Evolutionary conservation across 2,797 vertebrate species (phyloP).

Genomic region (Halcyon leucocephala): DNA sequence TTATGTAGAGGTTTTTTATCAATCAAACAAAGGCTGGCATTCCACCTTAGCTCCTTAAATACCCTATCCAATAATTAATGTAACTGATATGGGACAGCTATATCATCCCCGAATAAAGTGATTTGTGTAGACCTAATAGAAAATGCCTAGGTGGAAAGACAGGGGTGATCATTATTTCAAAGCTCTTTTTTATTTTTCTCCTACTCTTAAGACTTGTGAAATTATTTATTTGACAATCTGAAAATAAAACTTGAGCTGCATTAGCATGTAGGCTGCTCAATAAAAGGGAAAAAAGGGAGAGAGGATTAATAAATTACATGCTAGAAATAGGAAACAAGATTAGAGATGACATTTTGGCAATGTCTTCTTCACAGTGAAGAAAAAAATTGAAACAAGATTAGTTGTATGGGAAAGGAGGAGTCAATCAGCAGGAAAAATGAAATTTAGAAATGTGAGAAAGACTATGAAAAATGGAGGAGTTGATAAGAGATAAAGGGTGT

Average conservation of each 20-base stretch:
- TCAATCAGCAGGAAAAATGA: conserved; percentile 50
- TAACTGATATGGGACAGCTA: conserved; percentile 39
- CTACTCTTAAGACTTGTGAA: conserved; percentile 67
- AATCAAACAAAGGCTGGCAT: conserved; percentile 18
- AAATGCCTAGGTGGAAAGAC: conserved; percentile 10
- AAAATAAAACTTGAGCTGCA: conserved; percentile 74
- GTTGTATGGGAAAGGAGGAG: conserved; percentile 41
- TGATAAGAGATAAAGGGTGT: conserved; percentile 39
- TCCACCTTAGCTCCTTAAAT: conserved; percentile 62
- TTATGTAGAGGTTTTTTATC: conserved; percentile 1
- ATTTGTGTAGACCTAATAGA: conserved; percentile 52
- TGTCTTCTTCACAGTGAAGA: conserved; percentile 45
- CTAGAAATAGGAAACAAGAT: conserved; percentile 70
- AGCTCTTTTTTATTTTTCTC: conserved; percentile 61
- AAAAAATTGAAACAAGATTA: conserved; percentile 53
- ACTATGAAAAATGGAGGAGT: conserved; percentile 14
- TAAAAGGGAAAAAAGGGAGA: conserved; percentile 40
- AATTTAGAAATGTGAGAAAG: conserved; percentile 20
- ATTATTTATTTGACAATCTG: conserved; percentile 82
- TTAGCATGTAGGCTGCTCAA: conserved; percentile 67
- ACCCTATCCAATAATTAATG: conserved; percentile 71
- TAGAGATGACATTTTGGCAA: conserved; percentile 74
- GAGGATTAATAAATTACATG: conserved; percentile 71
- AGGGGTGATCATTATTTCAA: conserved; percentile 74
- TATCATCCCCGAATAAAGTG: conserved; percentile 37